Conservation (phyloP, 2,797 vertebrate species). For the Pelodytes ibericus region DNA sequence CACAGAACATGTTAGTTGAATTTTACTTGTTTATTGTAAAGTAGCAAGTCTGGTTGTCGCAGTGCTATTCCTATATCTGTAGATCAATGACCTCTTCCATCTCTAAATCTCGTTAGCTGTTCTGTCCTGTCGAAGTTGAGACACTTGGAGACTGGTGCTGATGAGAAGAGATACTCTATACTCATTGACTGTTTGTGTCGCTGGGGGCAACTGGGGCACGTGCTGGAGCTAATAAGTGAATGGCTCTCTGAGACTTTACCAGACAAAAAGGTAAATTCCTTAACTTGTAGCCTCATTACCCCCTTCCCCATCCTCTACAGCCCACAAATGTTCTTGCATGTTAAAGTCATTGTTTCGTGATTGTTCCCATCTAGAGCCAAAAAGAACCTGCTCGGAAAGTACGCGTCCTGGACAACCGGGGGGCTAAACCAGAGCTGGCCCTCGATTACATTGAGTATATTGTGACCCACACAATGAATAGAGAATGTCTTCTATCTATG, state of each 20-base stretch:
- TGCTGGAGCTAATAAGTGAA: constrained; percentile 82
- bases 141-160: constrained; percentile 71
- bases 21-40: too few species aligned
- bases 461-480: constrained; percentile 75
- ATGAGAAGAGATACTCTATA: constrained; percentile 72
- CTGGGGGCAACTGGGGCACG: constrained; percentile 83
- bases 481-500: constrained; percentile 75
- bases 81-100: too few species aligned
- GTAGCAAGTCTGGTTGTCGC: too few species aligned
- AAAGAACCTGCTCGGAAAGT: constrained; percentile 69
- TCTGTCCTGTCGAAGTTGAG: constrained; percentile 85
- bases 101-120: constrained; percentile 78
- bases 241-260: constrained; percentile 78
- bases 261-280: constrained; percentile 67
- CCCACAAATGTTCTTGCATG: background rate
- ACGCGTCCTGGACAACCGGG: constrained; percentile 71
- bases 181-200: constrained; percentile 89
- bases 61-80: too few species aligned
- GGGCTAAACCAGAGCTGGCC: constrained; percentile 83
- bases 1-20: too few species aligned
- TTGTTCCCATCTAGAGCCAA: constrained; percentile 63
- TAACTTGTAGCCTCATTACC: background rate
- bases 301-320: background rate
- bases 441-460: constrained; percentile 86
- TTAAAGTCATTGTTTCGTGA: background rate